These are phyloP conservation scores for Leptopterna dolabrata DNA, from an alignment of 2,888 invertebrate species.

Conservation along the genomic window DNA sequence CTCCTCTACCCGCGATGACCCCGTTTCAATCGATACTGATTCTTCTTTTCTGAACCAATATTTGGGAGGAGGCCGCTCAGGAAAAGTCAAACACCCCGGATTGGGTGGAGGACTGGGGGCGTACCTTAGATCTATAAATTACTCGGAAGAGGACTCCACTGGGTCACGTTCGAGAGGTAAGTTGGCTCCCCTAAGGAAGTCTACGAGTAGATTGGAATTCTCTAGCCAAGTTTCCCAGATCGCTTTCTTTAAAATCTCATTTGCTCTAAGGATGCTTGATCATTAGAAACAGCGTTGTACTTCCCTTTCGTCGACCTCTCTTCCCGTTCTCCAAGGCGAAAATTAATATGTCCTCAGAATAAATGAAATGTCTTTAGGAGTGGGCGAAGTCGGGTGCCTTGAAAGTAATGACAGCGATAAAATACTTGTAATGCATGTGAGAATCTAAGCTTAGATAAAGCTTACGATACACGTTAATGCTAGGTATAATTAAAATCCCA, in stretches of 20 bases:
- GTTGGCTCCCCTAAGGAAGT: not conserved
- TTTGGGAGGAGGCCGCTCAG: not conserved
- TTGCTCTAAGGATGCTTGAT: not conserved
- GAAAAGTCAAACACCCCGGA: not conserved
- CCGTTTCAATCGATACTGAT: not conserved
- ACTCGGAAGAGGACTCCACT: not conserved
- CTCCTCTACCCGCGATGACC: not conserved
- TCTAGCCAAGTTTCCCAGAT: not conserved
- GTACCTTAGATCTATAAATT: constrained; percentile 25
- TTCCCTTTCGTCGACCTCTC: not conserved
- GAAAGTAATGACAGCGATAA: too few relatives aligned
- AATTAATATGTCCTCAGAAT: too few relatives aligned
- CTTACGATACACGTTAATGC: too few relatives aligned
- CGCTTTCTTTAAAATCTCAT: not conserved
- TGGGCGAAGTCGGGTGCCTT: too few relatives aligned
- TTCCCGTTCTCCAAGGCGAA: too few relatives aligned
- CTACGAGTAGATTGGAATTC: not conserved
- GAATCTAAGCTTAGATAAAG: too few relatives aligned
- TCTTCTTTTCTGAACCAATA: constrained; percentile 3
- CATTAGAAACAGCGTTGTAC: not conserved
- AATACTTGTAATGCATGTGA: too few relatives aligned
- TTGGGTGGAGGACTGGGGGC: not conserved
- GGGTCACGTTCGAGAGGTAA: constrained; percentile 32
- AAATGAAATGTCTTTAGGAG: too few relatives aligned
- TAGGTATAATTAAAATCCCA: too few relatives aligned